Conservation (phyloP, 2,113 vertebrate genomes). For the Calonectris borealis region DNA sequence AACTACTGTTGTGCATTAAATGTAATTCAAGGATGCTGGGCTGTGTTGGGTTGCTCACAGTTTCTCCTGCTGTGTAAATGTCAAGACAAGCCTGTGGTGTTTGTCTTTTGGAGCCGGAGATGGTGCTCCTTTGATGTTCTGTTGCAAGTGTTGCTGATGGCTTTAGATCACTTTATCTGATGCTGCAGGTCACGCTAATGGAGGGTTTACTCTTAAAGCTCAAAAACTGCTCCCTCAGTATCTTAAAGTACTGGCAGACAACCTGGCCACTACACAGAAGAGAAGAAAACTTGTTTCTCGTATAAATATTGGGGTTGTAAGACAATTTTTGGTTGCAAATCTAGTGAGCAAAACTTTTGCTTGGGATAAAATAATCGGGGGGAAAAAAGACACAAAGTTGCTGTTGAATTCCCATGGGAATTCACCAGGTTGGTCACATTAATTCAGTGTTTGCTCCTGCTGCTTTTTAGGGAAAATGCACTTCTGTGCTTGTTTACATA, state of each 20-base stretch:
- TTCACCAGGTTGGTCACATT: neutral
- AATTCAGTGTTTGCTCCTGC: neutral
- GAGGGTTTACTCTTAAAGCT: neutral
- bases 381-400: neutral
- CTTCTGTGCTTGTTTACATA: neutral
- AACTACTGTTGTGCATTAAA: neutral
- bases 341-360: neutral
- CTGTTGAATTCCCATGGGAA: neutral
- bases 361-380: neutral
- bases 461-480: neutral
- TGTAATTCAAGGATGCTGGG: fast-evolving
- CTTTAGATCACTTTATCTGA: neutral
- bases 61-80: neutral
- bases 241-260: neutral
- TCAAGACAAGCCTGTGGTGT: neutral
- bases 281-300: neutral
- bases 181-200: neutral
- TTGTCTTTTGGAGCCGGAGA: neutral
- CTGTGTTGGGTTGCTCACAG: neutral
- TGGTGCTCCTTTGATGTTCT: neutral
- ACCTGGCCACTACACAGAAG: neutral
- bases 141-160: neutral
- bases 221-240: neutral
- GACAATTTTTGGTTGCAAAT: neutral
- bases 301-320: neutral